Conservation (phyloP, 1,140 invertebrate genomes). For the Mercenaria mercenaria region DNA sequence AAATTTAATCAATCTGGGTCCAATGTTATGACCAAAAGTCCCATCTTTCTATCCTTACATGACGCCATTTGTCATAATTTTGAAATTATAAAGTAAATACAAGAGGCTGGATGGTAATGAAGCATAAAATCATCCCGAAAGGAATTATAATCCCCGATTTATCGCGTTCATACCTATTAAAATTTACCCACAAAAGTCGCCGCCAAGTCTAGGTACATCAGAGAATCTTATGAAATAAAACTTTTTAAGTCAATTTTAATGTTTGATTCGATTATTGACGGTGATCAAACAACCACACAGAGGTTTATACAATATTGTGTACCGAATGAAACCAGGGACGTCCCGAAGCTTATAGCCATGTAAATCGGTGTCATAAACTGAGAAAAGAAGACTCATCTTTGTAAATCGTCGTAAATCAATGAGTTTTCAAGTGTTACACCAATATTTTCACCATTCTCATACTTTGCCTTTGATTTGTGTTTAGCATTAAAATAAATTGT, state of each 20-base stretch:
- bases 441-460: neutral
- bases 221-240: conserved; percentile 44
- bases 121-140: conserved; percentile 52
- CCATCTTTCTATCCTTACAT: neutral
- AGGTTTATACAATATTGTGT: neutral
- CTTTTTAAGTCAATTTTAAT: conserved; percentile 59
- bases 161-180: conserved; percentile 40
- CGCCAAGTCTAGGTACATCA: conserved; percentile 39
- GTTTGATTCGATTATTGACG: conserved; percentile 57
- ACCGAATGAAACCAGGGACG: neutral
- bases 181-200: conserved; percentile 35
- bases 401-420: conserved; percentile 10
- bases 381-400: neutral
- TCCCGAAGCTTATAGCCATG: neutral
- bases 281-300: conserved; percentile 4
- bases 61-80: conserved; percentile 51
- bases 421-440: conserved; percentile 3
- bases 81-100: conserved; percentile 57
- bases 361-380: conserved; percentile 20
- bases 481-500: conserved; percentile 7
- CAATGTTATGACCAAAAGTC: too few relatives aligned
- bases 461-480: neutral
- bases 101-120: conserved; percentile 27
- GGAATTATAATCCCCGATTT: conserved; percentile 59
- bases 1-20: too few relatives aligned